Base-by-base conservation (phyloP, 2,797 vertebrate genomes). In the Sylvia borin region DNA sequence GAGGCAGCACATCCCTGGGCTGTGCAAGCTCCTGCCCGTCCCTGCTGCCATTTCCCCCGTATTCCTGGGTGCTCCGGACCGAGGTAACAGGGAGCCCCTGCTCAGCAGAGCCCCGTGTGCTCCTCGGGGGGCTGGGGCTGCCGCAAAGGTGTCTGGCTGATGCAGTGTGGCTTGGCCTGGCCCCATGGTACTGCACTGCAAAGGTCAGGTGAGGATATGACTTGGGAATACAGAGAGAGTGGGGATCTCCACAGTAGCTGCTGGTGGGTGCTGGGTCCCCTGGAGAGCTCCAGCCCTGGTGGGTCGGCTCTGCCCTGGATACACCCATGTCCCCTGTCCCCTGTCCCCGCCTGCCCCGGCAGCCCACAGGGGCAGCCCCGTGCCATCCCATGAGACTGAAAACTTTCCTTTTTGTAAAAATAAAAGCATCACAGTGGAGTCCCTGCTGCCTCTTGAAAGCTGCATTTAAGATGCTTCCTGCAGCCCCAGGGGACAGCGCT, bases 401-500 rank as follows among this genome's bases (percentile, higher is more conserved):
- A 88, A 85, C 22, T 91, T 95, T 64, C 75, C 21, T 48, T 80
- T 70, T 29, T 34, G n/a, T 71, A 60, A 45, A 82, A 53, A 82
- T 51, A 65, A 58, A 67, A 75, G 36, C 73, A 83, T 64, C n/a
- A 78, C 43, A 34, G 88, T n/a, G 84, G 95, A 93, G 94, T 89
- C 61, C 93, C 84, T 14, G 6, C 90, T 85, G 87, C 81, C 72
- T 84, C 91, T 89, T 87, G 89, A 91, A 94, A 93, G 87, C 91
- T 93, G 89, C 72, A 40, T 93, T 94, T 92, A 85, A 93, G 86
- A 76, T 58, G 75, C 89, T 96, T 95, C 89, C 54, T 85, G 80
- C 55, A 71, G 96, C 96, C 95, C 85, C 89, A 16, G 89, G 94
- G 92, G 95, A 96, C 84, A 89, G 91, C 66, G 62, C 90, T 55